Conservation (phyloP, 2,797 vertebrate genomes). For the Sternotherus odoratus region DNA sequence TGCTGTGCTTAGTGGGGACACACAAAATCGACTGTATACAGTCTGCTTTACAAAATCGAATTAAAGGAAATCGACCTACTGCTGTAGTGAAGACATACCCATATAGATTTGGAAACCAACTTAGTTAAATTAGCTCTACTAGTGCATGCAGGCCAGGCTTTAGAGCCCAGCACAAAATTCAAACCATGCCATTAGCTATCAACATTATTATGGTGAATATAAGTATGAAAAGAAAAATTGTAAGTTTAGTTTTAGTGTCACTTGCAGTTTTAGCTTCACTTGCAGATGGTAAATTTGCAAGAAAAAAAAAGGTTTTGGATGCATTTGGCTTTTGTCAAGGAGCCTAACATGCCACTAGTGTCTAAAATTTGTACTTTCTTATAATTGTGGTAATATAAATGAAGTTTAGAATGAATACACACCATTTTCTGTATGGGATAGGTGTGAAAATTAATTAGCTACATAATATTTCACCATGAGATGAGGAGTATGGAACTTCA, state of each 20-base stretch:
- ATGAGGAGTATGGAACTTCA: neutral
- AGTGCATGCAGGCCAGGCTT: constrained; percentile 11
- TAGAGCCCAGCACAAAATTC: neutral
- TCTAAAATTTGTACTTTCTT: constrained; percentile 22
- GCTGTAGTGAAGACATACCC: too few species aligned
- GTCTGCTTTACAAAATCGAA: too few species aligned
- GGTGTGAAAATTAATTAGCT: neutral
- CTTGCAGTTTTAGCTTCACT: constrained; percentile 44
- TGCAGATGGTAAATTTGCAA: neutral
- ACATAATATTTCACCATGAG: neutral
- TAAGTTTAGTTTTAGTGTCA: constrained; percentile 23
- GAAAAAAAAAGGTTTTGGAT: constrained; percentile 30
- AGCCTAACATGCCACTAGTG: constrained; percentile 1
- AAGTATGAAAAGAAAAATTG: constrained; percentile 25
- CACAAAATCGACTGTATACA: too few species aligned
- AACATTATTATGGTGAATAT: neutral
- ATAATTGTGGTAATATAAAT: neutral
- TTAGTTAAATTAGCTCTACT: constrained; percentile 34
- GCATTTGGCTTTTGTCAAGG: neutral
- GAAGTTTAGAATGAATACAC: constrained; percentile 40
- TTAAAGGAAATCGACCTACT: too few species aligned
- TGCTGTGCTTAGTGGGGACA: too few species aligned
- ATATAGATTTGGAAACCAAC: constrained; percentile 53
- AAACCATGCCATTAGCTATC: constrained; percentile 16
- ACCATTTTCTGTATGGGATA: neutral